Percentiles rank a stretch among this genome's conserved stretches.
phyloP scores from a whole-genome alignment of 1,140 invertebrate genomes.

The Atopsyche davidsoni region DNA sequence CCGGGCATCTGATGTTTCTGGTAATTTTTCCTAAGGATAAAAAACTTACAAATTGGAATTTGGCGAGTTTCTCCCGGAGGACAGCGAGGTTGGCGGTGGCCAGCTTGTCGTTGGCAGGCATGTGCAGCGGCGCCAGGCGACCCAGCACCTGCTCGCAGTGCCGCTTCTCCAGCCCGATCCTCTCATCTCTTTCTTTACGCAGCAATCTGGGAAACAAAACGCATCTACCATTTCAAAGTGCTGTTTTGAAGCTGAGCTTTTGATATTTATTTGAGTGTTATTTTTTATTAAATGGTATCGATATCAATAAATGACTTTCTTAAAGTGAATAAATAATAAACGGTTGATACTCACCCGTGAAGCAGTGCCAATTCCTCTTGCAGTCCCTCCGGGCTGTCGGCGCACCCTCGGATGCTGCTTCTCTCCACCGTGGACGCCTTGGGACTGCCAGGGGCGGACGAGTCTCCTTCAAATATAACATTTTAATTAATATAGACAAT shows the following conservation, averaged over 20 bases:
- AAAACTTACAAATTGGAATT: constrained; percentile 28
- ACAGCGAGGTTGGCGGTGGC: background rate
- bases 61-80: constrained; percentile 23
- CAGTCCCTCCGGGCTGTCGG: constrained; percentile 18
- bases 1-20: too few species aligned
- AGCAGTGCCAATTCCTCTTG: constrained; percentile 19
- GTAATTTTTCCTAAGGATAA: background rate
- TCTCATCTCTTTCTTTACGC: constrained; percentile 19
- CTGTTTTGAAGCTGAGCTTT: too few species aligned
- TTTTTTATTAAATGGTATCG: too few species aligned
- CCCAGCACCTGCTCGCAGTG: constrained; percentile 12
- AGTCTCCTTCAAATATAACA: constrained; percentile 13
- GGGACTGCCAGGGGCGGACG: constrained; percentile 18
- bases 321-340: background rate
- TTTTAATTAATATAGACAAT: too few species aligned
- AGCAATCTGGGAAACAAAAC: constrained; percentile 13
- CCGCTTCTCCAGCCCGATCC: constrained; percentile 12
- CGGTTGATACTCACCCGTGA: constrained; percentile 7
- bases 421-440: constrained; percentile 13
- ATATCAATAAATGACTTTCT: too few species aligned
- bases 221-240: background rate
- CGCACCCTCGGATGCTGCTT: background rate
- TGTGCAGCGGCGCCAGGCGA: constrained; percentile 8
- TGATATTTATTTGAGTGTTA: too few species aligned
- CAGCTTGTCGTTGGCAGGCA: background rate